Evolutionary conservation across 1,140 invertebrate species (phyloP).

Genomic region (Dinoponera quadriceps): DNA sequence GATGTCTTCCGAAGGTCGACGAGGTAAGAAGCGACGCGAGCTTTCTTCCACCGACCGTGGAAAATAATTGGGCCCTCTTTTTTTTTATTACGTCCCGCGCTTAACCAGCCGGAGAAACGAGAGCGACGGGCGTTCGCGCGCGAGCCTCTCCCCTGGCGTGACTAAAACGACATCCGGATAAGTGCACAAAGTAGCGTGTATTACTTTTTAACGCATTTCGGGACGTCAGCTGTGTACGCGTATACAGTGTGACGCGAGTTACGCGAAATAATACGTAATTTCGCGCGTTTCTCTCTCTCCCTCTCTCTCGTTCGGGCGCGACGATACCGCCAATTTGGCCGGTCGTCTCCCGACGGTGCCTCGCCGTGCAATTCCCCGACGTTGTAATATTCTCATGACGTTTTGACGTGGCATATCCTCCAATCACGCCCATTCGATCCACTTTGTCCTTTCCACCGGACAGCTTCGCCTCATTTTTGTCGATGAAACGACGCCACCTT

Average conservation of each 20-base stretch:
- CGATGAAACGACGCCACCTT: constrained; percentile 7
- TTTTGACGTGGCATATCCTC: constrained; percentile 37
- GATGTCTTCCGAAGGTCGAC: no score
- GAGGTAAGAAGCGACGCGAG: no score
- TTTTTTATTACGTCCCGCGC: no score
- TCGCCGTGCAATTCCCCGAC: neutral
- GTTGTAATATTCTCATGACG: constrained; percentile 32
- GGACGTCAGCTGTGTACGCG: constrained; percentile 35
- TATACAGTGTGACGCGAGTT: constrained; percentile 2
- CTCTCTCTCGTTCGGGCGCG: constrained; percentile 15
- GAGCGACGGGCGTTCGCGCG: neutral
- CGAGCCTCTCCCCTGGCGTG: constrained; percentile 46
- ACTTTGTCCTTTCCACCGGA: constrained; percentile 32
- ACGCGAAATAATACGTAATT: constrained; percentile 58
- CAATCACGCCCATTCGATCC: constrained; percentile 43
- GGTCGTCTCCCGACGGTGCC: neutral
- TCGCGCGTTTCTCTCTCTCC: neutral
- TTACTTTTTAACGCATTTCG: constrained; percentile 46
- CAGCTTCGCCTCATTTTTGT: constrained; percentile 2
- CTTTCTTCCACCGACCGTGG: no score
- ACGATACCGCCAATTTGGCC: constrained; percentile 38
- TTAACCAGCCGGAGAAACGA: constrained; percentile 7
- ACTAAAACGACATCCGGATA: constrained; percentile 49
- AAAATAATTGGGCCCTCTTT: no score
- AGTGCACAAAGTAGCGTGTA: constrained; percentile 48